Evolutionary conservation across 2,888 invertebrate species (phyloP).

Genomic region (Steinernema carpocapsae): DNA sequence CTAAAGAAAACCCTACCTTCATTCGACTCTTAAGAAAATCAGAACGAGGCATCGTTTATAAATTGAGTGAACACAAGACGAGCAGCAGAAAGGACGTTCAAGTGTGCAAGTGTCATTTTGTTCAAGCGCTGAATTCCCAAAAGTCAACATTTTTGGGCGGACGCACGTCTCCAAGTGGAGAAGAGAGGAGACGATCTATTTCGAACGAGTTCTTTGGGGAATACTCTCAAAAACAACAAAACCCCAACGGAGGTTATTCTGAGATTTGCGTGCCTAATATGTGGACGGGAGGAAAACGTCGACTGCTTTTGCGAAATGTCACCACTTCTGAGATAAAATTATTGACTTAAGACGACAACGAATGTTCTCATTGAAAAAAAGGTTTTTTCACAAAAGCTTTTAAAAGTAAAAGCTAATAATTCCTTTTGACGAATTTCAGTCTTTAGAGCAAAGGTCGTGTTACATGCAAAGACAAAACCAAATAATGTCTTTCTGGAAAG

Average conservation of each 20-base stretch:
- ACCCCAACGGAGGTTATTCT: neutral
- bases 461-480: no score
- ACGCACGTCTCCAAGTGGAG: constrained; percentile 24
- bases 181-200: constrained; percentile 8
- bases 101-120: constrained; percentile 5
- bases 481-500: no score
- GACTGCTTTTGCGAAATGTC: no score
- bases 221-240: constrained; percentile 23
- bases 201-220: constrained; percentile 32
- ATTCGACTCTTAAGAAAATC: neutral
- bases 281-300: no score
- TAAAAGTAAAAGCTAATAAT: no score
- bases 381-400: no score
- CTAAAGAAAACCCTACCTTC: neutral
- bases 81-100: neutral
- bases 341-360: no score
- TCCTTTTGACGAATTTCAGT: no score
- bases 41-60: neutral
- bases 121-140: constrained; percentile 6
- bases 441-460: no score
- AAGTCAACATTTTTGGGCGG: constrained; percentile 31
- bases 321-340: no score
- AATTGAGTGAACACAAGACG: constrained; percentile 1
- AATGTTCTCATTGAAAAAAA: no score
- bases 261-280: no score